These are phyloP conservation scores for Octomys mimax DNA, from an alignment of 2,797 vertebrate genomes.

Conservation along the genomic window DNA sequence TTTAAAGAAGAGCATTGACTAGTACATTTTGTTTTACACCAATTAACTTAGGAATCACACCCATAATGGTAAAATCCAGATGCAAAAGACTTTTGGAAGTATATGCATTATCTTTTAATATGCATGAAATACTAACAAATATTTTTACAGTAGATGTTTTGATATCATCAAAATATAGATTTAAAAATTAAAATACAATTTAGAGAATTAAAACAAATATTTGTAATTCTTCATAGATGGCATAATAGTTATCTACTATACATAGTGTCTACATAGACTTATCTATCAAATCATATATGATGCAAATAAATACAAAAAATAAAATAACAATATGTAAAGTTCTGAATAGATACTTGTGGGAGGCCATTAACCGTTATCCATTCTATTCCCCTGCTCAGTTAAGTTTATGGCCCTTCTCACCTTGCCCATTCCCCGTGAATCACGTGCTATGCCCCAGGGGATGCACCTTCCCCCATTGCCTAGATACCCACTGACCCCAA, in stretches of 20 bases:
- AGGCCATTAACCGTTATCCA: too few relatives aligned
- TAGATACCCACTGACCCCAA: too few relatives aligned
- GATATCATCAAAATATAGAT: background rate
- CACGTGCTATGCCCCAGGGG: too few relatives aligned
- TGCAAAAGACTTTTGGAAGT: background rate
- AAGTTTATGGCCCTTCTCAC: too few relatives aligned
- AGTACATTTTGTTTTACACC: background rate
- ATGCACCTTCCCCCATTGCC: too few relatives aligned
- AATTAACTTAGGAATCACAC: background rate
- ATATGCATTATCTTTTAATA: background rate
- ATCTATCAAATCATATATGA: background rate
- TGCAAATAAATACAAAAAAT: background rate
- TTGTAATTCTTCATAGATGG: background rate
- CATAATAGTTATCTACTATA: background rate
- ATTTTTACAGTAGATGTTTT: background rate
- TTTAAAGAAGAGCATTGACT: accelerated
- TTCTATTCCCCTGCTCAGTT: too few relatives aligned
- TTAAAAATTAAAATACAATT: background rate
- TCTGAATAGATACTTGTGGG: background rate
- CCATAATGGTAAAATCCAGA: background rate
- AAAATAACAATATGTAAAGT: background rate
- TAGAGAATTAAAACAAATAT: background rate
- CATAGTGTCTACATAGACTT: background rate
- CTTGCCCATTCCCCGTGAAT: too few relatives aligned
- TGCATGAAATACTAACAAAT: background rate